Evolutionary conservation across 2,888 invertebrate species (phyloP).

Genomic region (Apotomis betuletana): DNA sequence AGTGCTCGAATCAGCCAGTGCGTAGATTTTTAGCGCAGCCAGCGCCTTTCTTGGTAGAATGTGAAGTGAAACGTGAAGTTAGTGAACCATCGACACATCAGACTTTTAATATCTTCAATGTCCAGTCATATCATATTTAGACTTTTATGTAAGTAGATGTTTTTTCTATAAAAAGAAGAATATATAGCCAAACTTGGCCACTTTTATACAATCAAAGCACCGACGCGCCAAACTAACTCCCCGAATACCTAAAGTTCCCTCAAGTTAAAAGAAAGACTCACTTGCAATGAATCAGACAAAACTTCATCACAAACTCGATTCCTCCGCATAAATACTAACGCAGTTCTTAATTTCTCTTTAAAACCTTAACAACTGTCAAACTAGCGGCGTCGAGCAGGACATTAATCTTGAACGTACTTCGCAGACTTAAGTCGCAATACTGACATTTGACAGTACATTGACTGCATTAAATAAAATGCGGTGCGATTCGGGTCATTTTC

Average conservation of each 20-base stretch:
- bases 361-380: slow-evolving; percentile 42
- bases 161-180: too few species aligned
- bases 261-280: slow-evolving; percentile 11
- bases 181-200: too few species aligned
- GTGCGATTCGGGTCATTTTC: too few species aligned
- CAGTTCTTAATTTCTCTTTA: slow-evolving; percentile 41
- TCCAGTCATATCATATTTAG: too few species aligned
- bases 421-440: slow-evolving; percentile 2
- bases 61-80: too few species aligned
- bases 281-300: not conserved
- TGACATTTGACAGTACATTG: not conserved
- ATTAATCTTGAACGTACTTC: slow-evolving; percentile 39
- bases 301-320: slow-evolving; percentile 30
- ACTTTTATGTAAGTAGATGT: too few species aligned
- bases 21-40: too few species aligned
- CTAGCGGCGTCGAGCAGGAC: slow-evolving; percentile 29
- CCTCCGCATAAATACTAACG: slow-evolving; percentile 31
- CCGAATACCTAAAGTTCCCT: not conserved
- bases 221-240: not conserved
- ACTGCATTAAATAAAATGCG: not conserved
- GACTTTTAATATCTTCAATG: too few species aligned
- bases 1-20: too few species aligned
- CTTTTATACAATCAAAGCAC: too few species aligned
- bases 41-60: too few species aligned
- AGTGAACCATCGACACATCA: too few species aligned